Conservation (phyloP, 2,113 vertebrate species). For the Steatornis caripensis region DNA sequence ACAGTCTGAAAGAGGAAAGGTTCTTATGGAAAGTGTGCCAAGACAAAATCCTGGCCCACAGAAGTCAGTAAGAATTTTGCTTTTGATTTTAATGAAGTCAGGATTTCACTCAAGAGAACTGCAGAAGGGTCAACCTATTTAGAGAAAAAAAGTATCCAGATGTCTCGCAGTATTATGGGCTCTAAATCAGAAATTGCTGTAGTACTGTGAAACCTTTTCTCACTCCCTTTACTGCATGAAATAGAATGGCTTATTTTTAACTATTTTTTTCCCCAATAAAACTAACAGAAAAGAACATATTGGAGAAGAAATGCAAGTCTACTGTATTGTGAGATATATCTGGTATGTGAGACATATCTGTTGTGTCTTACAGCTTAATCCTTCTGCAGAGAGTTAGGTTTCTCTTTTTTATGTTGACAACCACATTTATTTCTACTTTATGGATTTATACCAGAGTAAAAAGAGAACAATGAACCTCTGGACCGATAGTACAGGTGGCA, state of each 20-base stretch:
- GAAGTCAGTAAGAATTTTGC: slow-evolving; percentile 30
- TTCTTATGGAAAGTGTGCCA: slow-evolving; percentile 8
- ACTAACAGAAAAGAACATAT: neutral
- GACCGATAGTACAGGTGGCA: neutral
- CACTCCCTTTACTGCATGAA: neutral
- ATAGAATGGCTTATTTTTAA: neutral
- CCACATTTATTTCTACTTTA: neutral
- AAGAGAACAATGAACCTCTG: neutral
- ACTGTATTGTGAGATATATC: neutral
- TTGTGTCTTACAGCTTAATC: neutral
- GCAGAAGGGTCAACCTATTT: slow-evolving; percentile 12
- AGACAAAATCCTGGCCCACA: slow-evolving; percentile 16
- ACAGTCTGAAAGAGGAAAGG: neutral
- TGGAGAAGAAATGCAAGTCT: neutral
- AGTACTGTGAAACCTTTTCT: neutral
- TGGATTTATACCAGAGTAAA: neutral
- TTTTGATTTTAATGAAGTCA: slow-evolving; percentile 44
- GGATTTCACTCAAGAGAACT: slow-evolving; percentile 41
- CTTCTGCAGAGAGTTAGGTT: neutral
- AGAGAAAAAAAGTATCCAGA: slow-evolving; percentile 1
- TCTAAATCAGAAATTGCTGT: neutral
- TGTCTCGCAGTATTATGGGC: neutral
- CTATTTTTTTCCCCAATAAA: neutral
- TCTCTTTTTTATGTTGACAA: neutral
- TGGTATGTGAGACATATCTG: too few species aligned